Evolutionary conservation across 1,140 invertebrate genomes (phyloP).

Genomic region (Drosophila paulistorum): DNA sequence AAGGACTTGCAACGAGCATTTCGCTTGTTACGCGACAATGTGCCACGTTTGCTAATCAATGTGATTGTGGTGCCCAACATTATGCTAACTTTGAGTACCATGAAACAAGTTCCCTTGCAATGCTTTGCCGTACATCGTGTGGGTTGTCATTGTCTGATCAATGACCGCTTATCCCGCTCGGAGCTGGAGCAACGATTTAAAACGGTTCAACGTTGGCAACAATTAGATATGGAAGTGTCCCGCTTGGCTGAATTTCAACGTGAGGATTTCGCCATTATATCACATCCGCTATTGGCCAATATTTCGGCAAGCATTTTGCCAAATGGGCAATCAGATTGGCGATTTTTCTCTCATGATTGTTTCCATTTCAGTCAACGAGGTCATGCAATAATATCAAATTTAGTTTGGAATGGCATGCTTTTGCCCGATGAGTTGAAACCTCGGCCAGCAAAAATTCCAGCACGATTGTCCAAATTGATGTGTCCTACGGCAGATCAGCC

Average conservation of each 20-base stretch:
- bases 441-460: conserved; percentile 23
- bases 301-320: conserved; percentile 75
- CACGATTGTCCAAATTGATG: conserved; percentile 33
- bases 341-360: conserved; percentile 88
- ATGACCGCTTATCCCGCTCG: conserved; percentile 56
- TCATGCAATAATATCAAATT: conserved; percentile 84
- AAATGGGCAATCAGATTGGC: conserved; percentile 84
- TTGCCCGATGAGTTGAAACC: conserved; percentile 82
- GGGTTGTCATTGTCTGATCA: conserved; percentile 85
- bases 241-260: conserved; percentile 74
- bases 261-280: conserved; percentile 86
- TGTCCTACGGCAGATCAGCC: conserved; percentile 61
- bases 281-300: conserved; percentile 84
- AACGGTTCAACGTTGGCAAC: conserved; percentile 83
- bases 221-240: conserved; percentile 78
- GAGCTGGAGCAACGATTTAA: conserved; percentile 56
- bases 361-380: conserved; percentile 89
- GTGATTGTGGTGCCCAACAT: conserved; percentile 65
- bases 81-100: conserved; percentile 60
- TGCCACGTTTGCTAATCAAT: conserved; percentile 72
- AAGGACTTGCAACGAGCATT: conserved; percentile 56
- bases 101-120: conserved; percentile 65
- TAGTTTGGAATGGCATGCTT: conserved; percentile 87
- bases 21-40: conserved; percentile 65
- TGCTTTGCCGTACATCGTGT: conserved; percentile 82